A percentile compares a stretch with the other conserved stretches of the same genome.
These are phyloP conservation scores for Drosophila heteroneura DNA, from an alignment of 2,888 invertebrate species.

Conservation along the genomic window DNA sequence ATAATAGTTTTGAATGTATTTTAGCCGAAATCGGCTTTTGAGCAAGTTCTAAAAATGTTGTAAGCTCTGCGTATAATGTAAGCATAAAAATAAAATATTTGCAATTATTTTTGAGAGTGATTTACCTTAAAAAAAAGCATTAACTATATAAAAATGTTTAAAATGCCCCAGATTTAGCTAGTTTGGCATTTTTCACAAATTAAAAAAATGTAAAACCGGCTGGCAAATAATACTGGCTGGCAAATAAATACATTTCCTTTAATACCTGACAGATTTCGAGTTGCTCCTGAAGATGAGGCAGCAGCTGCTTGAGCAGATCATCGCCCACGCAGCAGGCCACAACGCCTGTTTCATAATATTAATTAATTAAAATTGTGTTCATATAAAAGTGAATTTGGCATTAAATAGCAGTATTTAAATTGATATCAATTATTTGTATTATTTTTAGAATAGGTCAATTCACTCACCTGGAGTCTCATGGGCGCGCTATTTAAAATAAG, in stretches of 20 bases:
- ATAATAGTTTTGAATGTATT: not conserved
- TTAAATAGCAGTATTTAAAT: not conserved
- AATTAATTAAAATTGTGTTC: not conserved
- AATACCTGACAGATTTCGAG: constrained; percentile 94
- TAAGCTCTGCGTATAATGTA: not conserved
- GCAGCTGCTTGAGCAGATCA: constrained; percentile 94
- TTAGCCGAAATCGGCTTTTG: not conserved
- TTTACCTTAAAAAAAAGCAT: not conserved
- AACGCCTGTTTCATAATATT: constrained; percentile 86
- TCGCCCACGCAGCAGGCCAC: constrained; percentile 98
- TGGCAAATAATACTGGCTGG: not conserved
- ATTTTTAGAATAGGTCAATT: not conserved
- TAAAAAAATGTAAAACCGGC: not conserved
- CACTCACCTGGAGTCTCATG: constrained; percentile 94
- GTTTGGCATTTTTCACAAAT: not conserved
- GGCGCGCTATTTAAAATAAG: constrained; percentile 93
- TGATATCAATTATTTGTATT: not conserved
- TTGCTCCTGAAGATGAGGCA: constrained; percentile 98
- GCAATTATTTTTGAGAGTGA: not conserved
- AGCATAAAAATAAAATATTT: not conserved
- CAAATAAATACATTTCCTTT: not conserved
- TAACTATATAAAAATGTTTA: not conserved
- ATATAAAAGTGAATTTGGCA: not conserved
- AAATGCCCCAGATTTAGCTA: not conserved
- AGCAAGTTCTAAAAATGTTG: not conserved